phyloP scores from a whole-genome alignment of 2,888 invertebrate genomes.

The Athalia circularis region DNA sequence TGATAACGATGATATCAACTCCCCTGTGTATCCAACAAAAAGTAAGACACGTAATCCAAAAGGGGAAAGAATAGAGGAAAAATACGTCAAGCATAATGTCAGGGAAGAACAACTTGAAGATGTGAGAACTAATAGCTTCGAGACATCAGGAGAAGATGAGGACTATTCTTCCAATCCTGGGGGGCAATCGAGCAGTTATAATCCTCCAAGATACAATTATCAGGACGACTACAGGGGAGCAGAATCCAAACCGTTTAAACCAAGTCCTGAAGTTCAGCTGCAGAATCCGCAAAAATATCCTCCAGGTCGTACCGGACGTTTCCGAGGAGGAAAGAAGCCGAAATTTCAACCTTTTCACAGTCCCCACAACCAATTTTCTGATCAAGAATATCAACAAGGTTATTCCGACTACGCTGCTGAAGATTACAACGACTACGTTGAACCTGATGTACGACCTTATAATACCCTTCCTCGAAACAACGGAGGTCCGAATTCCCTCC shows the following conservation, averaged over 20 bases:
- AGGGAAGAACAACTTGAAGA: slow-evolving; percentile 40
- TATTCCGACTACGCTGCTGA: background rate
- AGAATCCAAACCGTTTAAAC: slow-evolving; percentile 14
- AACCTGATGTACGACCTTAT: background rate
- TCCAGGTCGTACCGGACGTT: background rate
- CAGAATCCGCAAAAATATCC: background rate
- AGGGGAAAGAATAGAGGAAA: slow-evolving; percentile 36
- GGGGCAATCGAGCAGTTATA: background rate
- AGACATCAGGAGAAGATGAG: background rate
- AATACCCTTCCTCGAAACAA: background rate
- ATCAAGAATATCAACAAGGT: slow-evolving; percentile 17
- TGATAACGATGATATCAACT: slow-evolving; percentile 4
- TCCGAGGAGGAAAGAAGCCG: background rate
- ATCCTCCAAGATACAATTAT: slow-evolving; percentile 15
- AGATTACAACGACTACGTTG: slow-evolving; percentile 12
- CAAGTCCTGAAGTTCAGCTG: slow-evolving; percentile 3
- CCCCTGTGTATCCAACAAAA: background rate
- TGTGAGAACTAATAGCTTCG: slow-evolving; percentile 33
- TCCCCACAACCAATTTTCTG: slow-evolving; percentile 1
- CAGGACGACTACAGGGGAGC: background rate
- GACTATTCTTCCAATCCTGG: slow-evolving; percentile 4
- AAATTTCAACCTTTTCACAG: background rate
- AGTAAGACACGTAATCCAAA: slow-evolving; percentile 9
- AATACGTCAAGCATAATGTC: slow-evolving; percentile 39
- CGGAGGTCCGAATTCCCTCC: background rate